These are phyloP conservation scores for Vombatus ursinus DNA, from an alignment of 2,113 vertebrate genomes.

Conservation along the genomic window DNA sequence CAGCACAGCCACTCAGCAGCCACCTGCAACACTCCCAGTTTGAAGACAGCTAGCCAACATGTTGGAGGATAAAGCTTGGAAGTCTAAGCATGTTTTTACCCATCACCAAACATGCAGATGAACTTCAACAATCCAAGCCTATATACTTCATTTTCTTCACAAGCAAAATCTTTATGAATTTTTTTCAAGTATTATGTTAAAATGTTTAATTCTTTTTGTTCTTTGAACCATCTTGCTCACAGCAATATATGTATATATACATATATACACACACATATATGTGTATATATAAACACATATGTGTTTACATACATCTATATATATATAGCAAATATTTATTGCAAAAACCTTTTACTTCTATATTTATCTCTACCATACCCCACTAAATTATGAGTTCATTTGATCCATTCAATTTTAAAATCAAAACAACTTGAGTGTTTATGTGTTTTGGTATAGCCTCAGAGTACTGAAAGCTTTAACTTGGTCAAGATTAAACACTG, in stretches of 20 bases:
- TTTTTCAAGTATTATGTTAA: background rate
- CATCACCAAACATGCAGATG: background rate
- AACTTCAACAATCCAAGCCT: background rate
- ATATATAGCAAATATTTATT: background rate
- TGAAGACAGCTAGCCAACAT: background rate
- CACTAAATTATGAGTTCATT: background rate
- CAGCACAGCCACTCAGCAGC: background rate
- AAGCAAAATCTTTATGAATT: background rate
- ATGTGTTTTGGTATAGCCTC: background rate
- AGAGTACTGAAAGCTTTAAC: background rate
- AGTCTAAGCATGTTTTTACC: background rate
- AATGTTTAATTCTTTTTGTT: background rate
- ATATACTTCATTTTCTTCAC: background rate
- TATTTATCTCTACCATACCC: background rate
- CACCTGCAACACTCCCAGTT: background rate
- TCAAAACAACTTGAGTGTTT: background rate
- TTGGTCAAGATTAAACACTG: background rate
- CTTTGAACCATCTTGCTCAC: background rate
- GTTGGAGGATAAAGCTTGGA: background rate
- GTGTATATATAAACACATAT: too few relatives aligned
- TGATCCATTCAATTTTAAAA: background rate
- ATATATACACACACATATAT: too few relatives aligned
- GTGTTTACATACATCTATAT: background rate
- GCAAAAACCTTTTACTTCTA: background rate
- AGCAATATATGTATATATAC: background rate